Evolutionary conservation across 92 coral and sea anemone species (phyloP).

Genomic region (Heliopora coerulea): DNA sequence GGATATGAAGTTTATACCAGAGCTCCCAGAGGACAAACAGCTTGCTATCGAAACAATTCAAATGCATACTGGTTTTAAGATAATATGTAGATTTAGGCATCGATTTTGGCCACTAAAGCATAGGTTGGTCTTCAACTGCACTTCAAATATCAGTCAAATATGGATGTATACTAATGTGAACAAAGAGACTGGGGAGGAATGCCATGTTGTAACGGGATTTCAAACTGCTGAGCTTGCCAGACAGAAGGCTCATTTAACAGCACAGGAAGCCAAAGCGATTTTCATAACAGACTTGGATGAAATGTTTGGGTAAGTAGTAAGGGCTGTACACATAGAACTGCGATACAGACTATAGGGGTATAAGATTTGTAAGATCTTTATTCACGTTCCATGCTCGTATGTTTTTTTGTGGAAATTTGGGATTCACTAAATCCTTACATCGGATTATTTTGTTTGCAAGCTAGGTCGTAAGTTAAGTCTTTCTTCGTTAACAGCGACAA

Average conservation of each 20-base stretch:
- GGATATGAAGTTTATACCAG: slow-evolving; percentile 70
- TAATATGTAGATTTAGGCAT: slow-evolving; percentile 76
- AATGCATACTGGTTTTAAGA: slow-evolving; percentile 79
- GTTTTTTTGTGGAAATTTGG: too few species aligned
- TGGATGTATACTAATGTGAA: slow-evolving; percentile 88
- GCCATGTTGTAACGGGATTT: slow-evolving; percentile 86
- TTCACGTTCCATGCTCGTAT: too few species aligned
- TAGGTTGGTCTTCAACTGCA: slow-evolving; percentile 22
- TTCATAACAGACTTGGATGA: slow-evolving; percentile 79
- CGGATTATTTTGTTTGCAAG: neutral
- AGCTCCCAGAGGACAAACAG: slow-evolving; percentile 64
- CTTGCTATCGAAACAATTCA: slow-evolving; percentile 67
- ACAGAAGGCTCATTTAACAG: slow-evolving; percentile 60
- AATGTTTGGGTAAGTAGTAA: slow-evolving; percentile 68
- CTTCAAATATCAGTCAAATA: slow-evolving; percentile 61
- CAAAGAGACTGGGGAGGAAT: slow-evolving; percentile 57
- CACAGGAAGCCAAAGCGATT: slow-evolving; percentile 59
- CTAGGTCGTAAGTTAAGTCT: neutral
- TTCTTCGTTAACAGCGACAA: slow-evolving; percentile 44
- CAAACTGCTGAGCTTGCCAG: slow-evolving; percentile 78
- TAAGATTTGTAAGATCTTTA: too few species aligned
- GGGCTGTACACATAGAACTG: too few species aligned
- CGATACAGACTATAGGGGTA: too few species aligned
- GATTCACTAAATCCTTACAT: neutral
- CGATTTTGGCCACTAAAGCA: slow-evolving; percentile 71